A percentile compares a stretch with the other conserved stretches of the same genome.
These are phyloP conservation scores for Tachuris rubrigastra DNA, from an alignment of 2,113 vertebrate species.

Conservation along the genomic window DNA sequence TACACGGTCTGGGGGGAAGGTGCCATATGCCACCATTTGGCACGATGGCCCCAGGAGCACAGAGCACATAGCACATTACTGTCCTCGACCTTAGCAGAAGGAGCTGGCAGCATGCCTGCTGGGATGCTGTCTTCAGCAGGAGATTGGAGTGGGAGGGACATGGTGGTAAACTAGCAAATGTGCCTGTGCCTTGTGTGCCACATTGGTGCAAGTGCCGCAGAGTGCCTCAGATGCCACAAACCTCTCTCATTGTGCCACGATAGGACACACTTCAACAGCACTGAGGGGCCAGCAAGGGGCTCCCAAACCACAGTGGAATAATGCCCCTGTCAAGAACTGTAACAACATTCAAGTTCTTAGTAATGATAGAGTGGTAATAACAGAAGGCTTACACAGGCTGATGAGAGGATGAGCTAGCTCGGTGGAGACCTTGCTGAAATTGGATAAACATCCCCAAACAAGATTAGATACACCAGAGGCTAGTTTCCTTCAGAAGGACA, in stretches of 20 bases:
- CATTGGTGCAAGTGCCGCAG: not conserved
- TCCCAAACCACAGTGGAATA: not conserved
- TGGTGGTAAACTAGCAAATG: not conserved
- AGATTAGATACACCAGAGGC: not conserved
- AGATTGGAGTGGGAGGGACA: not conserved
- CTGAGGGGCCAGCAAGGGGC: rapidly evolving
- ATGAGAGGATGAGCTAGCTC: not conserved
- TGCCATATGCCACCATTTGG: slow-evolving; percentile 70
- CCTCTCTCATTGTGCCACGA: rapidly evolving
- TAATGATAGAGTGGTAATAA: not conserved
- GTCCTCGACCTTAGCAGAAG: slow-evolving; percentile 50
- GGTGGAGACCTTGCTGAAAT: not conserved
- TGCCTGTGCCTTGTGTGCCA: not conserved
- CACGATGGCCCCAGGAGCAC: slow-evolving; percentile 12
- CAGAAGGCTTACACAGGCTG: not conserved
- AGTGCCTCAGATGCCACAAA: rapidly evolving
- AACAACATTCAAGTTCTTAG: not conserved
- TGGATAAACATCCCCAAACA: not conserved
- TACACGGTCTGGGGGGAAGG: not conserved
- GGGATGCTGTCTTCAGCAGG: slow-evolving; percentile 12
- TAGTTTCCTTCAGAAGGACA: not conserved
- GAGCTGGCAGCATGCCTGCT: slow-evolving; percentile 23
- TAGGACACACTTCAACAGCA: rapidly evolving
- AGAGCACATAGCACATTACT: slow-evolving; percentile 67
- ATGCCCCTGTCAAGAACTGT: not conserved